Conservation (phyloP, 2,888 invertebrate genomes). For the Laspeyria flexula region DNA sequence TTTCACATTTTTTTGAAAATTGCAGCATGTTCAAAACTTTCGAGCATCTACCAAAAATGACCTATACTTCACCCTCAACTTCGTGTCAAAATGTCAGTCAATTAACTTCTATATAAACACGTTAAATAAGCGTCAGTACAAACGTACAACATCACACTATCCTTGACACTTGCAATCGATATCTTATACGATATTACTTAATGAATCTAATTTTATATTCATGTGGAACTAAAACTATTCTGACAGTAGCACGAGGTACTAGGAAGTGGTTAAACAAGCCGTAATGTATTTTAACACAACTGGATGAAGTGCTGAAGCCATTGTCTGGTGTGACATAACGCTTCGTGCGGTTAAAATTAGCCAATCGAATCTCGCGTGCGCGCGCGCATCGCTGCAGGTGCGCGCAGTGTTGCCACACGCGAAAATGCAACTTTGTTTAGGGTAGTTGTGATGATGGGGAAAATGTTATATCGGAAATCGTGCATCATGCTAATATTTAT, state of each 20-base stretch:
- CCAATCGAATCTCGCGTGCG: constrained; percentile 64
- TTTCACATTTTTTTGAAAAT: no score
- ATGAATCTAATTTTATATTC: constrained; percentile 11
- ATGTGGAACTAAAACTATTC: background rate
- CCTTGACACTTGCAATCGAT: constrained; percentile 13
- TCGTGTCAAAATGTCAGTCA: no score
- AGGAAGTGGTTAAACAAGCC: constrained; percentile 43
- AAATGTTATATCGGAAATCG: no score
- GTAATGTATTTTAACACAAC: constrained; percentile 45
- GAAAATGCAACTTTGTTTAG: constrained; percentile 53
- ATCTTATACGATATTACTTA: background rate
- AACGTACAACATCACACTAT: background rate
- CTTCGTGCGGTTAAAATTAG: constrained; percentile 72
- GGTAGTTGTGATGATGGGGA: constrained; percentile 7
- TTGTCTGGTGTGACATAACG: constrained; percentile 78
- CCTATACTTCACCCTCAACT: no score
- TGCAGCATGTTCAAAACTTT: no score
- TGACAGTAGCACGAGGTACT: constrained; percentile 14
- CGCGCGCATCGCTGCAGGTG: constrained; percentile 80
- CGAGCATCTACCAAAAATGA: no score
- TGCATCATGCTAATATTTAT: no score
- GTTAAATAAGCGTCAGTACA: background rate
- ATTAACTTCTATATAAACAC: background rate
- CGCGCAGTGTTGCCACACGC: constrained; percentile 62
- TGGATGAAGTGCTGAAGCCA: constrained; percentile 52